These are phyloP conservation scores for Chroicocephalus ridibundus DNA, from an alignment of 2,113 vertebrate species.

Conservation along the genomic window DNA sequence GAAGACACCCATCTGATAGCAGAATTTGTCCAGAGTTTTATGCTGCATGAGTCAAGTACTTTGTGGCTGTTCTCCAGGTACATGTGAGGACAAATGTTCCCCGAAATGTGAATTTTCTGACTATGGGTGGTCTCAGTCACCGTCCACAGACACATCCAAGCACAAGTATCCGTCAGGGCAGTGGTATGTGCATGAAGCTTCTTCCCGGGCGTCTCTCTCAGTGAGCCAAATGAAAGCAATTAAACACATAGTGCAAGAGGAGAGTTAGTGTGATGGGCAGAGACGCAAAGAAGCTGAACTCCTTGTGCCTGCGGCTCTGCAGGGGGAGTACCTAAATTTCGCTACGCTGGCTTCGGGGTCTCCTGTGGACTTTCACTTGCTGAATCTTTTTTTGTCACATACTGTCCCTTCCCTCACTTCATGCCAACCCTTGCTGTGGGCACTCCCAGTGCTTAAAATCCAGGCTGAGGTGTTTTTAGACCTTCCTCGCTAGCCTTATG, in stretches of 20 bases:
- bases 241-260: rapidly evolving
- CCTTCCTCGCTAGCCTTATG: not conserved
- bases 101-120: not conserved
- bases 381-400: not conserved
- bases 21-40: not conserved
- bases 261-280: not conserved
- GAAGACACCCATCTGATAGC: not conserved
- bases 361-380: not conserved
- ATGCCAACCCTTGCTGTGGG: not conserved
- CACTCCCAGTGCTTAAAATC: not conserved
- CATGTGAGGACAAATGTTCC: not conserved
- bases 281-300: not conserved
- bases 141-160: not conserved
- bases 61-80: not conserved
- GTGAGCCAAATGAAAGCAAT: not conserved
- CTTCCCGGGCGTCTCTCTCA: rapidly evolving
- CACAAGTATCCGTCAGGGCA: not conserved
- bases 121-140: not conserved
- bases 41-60: not conserved
- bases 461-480: not conserved
- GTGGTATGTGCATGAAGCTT: rapidly evolving
- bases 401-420: rapidly evolving
- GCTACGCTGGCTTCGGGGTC: not conserved
- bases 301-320: not conserved
- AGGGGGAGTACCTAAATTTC: not conserved